Evolutionary conservation across 2,888 invertebrate species (phyloP).

Genomic region (Drosophila austrosaltans): DNA sequence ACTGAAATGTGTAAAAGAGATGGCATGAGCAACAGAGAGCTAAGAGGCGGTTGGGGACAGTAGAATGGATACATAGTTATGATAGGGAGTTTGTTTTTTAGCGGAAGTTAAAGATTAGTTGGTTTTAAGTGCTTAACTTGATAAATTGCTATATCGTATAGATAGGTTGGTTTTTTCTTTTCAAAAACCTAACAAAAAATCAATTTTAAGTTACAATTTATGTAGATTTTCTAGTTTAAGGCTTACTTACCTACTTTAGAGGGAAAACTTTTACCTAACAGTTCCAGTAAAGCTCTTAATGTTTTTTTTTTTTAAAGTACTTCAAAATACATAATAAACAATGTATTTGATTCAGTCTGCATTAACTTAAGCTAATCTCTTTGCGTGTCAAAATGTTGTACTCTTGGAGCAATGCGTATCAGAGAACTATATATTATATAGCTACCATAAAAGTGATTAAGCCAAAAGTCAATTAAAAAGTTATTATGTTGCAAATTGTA

Average conservation of each 20-base stretch:
- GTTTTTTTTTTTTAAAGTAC: not conserved
- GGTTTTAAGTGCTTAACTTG: not conserved
- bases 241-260: too few relatives aligned
- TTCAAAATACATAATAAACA: too few relatives aligned
- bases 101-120: constrained; percentile 12
- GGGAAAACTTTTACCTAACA: too few relatives aligned
- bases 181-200: not conserved
- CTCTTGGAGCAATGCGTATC: not conserved
- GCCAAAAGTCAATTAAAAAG: not conserved
- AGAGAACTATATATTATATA: not conserved
- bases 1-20: not conserved
- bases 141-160: not conserved
- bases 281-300: not conserved
- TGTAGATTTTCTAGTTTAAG: too few relatives aligned
- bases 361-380: not conserved
- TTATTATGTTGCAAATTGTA: not conserved
- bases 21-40: not conserved
- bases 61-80: constrained; percentile 19
- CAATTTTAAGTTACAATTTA: too few relatives aligned
- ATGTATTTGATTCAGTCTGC: not conserved
- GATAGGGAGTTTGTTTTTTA: constrained; percentile 13
- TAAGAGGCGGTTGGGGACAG: not conserved
- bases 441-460: not conserved
- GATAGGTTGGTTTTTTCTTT: not conserved
- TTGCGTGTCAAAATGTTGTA: not conserved